These are phyloP conservation scores for Threskiornis aethiopicus DNA, from an alignment of 2,797 vertebrate species.

Conservation along the genomic window DNA sequence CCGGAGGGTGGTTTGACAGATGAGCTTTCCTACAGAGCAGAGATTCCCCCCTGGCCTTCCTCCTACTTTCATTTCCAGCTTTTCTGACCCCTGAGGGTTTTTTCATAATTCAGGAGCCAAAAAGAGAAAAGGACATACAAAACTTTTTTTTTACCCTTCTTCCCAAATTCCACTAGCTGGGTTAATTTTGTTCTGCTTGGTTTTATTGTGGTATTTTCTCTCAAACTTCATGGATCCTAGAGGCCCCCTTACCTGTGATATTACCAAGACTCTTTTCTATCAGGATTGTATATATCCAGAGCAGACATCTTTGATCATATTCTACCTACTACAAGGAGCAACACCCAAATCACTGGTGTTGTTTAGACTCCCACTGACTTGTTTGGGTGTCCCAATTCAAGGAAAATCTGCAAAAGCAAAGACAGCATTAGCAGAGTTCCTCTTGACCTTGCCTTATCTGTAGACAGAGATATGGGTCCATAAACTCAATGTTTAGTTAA, in stretches of 20 bases:
- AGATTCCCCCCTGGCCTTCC: background rate
- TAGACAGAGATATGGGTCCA: constrained; percentile 32
- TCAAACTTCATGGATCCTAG: background rate
- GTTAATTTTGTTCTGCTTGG: background rate
- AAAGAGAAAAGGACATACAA: background rate
- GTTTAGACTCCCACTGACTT: constrained; percentile 11
- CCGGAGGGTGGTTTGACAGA: background rate
- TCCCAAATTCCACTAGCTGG: background rate
- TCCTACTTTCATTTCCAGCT: background rate
- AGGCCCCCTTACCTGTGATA: background rate
- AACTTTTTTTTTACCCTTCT: background rate
- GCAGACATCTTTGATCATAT: background rate
- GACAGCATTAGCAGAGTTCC: constrained; percentile 11
- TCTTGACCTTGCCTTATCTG: constrained; percentile 58
- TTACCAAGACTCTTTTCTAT: background rate
- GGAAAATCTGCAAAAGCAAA: constrained; percentile 25
- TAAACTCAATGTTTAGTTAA: constrained; percentile 60
- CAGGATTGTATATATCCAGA: background rate
- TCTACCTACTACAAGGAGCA: background rate
- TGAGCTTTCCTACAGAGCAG: background rate
- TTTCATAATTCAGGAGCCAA: background rate
- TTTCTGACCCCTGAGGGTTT: background rate
- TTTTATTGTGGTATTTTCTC: background rate
- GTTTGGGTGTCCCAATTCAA: constrained; percentile 22
- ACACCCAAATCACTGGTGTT: background rate